Evolutionary conservation across 1,140 invertebrate species (phyloP), one percentile per base, ranked within the genome.

Genomic region (Steinernema khuongi): DNA sequence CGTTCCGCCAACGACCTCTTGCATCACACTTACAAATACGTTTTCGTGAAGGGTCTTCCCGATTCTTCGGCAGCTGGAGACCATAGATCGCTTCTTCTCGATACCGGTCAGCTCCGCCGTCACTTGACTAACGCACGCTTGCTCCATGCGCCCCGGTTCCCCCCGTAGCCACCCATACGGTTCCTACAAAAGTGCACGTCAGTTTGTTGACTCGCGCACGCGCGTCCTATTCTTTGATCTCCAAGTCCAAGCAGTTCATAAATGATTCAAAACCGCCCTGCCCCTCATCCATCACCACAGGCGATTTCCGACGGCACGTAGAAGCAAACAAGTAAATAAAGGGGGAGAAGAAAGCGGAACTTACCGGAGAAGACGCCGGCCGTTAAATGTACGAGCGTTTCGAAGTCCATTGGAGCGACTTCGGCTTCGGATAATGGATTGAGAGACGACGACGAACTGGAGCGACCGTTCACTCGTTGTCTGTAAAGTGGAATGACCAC

Each of bases 131-230:
- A n/a, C 36, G n/a, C 22, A 60, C 50, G 50, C 50, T 22, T 60
- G 4, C 36, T 41, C 50, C 26, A n/a, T 26, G 50, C 50, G 14
- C 50, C 50, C 50, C 50, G 26, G 4, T 60, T 60, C 11, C 11
- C 36, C n/a, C 7, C 36, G 36, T 11, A 7, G 36, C 11, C 50
- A 7, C 26, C 14, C 50, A 60, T n/a, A 60, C 50, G 14, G 22
- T 60, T 60, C 22, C 26, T 2, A 22, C 50, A 60, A 60, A 60
- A 60, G 50, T 60, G 50, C 50, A 60, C 50, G 50, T 60, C 50
- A 60, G 19, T 60, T 22, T 60, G 50, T 60, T 60, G 50, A 60
- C n/a, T 41, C 7, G 7, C 50, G 50, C 50, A 4, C 26, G 4
- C 50, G 50, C 7, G 26, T 14, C 50, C 14, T 60, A 60, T 60